Evolutionary conservation across 2,797 vertebrate species (phyloP).

Genomic region (Heteromormyrus szaboi): DNA sequence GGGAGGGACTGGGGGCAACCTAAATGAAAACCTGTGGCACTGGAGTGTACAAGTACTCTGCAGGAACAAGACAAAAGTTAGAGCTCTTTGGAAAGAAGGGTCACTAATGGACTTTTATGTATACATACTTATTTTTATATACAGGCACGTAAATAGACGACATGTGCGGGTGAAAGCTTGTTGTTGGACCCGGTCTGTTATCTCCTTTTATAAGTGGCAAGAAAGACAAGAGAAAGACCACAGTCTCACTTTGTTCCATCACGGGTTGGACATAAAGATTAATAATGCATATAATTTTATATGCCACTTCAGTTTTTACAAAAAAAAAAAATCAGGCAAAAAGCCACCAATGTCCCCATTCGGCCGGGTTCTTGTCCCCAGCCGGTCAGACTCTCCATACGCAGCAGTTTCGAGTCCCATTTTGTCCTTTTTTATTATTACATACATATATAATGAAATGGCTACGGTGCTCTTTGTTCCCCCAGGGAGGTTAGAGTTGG

Average conservation of each 20-base stretch:
- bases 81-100: background rate
- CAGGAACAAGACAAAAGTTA: background rate
- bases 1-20: background rate
- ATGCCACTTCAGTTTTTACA: constrained; percentile 38
- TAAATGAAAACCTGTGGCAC: background rate
- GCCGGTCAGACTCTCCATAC: constrained; percentile 20
- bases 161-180: background rate
- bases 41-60: background rate
- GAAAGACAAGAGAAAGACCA: constrained; percentile 20
- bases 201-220: constrained; percentile 28
- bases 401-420: constrained; percentile 33
- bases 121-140: background rate
- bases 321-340: constrained; percentile 30
- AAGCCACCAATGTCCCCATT: constrained; percentile 19
- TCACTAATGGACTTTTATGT: constrained; percentile 1
- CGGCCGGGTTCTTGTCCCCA: constrained; percentile 9
- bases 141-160: background rate
- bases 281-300: constrained; percentile 43
- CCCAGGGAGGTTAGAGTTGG: constrained; percentile 9
- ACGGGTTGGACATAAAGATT: constrained; percentile 29
- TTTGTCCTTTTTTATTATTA: constrained; percentile 31
- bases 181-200: constrained; percentile 21
- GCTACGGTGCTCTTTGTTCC: constrained; percentile 21
- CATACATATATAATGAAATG: constrained; percentile 34
- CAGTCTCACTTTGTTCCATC: constrained; percentile 44